Evolutionary conservation across 2,797 vertebrate species (phyloP).

Genomic region (Cheirogaleus major): DNA sequence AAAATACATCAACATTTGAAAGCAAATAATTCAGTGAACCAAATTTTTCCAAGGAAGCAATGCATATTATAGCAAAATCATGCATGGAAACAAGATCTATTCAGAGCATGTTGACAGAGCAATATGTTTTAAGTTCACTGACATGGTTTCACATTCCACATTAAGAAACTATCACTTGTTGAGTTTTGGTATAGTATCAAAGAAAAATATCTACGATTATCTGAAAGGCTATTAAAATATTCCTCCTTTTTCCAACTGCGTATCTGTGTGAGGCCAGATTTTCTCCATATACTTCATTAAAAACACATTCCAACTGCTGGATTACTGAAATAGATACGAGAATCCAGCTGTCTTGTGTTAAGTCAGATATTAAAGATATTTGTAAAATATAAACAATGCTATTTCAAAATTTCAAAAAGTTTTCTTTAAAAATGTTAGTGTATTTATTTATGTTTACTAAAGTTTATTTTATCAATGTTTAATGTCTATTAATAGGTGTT

Average conservation of each 20-base stretch:
- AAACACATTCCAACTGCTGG: not conserved
- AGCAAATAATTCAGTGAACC: not conserved
- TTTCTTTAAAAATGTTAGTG: not conserved
- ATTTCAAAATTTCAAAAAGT: not conserved
- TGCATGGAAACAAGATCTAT: not conserved
- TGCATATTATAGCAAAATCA: not conserved
- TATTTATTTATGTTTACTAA: no score
- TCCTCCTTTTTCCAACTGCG: not conserved
- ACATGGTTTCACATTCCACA: not conserved
- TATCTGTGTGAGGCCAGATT: not conserved
- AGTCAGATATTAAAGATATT: not conserved
- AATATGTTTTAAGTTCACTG: not conserved
- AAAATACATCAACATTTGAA: not conserved
- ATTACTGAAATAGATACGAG: not conserved
- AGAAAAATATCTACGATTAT: not conserved
- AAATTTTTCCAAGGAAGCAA: not conserved
- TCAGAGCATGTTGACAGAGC: not conserved
- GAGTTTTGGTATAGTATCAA: not conserved
- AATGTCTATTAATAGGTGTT: not conserved
- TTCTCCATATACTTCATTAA: not conserved
- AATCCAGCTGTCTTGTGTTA: not conserved
- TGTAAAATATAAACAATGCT: not conserved
- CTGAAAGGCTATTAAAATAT: not conserved
- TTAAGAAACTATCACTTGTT: not conserved
- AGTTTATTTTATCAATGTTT: constrained; percentile 8